Evolutionary conservation across 2,797 vertebrate genomes (phyloP).

Genomic region (Stomatorhinus walkeri): DNA sequence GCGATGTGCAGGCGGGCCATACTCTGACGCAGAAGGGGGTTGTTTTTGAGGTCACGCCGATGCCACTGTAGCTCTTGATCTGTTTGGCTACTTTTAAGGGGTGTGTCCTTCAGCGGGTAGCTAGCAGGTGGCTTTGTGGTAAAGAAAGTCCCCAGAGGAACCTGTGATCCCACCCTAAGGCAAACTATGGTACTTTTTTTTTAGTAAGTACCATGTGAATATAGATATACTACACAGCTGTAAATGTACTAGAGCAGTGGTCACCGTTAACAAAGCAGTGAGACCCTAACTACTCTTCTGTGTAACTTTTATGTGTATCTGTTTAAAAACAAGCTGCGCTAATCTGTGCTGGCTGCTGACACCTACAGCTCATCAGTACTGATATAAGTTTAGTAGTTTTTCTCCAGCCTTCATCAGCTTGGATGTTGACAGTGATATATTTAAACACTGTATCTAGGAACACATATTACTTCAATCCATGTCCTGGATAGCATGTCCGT

Average conservation of each 20-base stretch:
- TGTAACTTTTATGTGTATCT: not conserved
- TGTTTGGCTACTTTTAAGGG: not conserved
- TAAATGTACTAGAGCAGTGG: not conserved
- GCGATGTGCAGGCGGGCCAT: not conserved
- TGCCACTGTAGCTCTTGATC: not conserved
- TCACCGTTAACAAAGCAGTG: not conserved
- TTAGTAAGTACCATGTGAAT: not conserved
- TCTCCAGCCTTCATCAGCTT: not conserved
- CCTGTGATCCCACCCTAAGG: not conserved
- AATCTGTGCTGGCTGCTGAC: not conserved
- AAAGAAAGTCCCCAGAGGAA: not conserved
- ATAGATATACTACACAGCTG: not conserved
- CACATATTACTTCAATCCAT: not conserved
- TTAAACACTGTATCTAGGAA: not conserved
- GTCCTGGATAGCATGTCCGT: not conserved
- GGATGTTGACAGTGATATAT: not conserved
- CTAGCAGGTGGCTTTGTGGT: not conserved
- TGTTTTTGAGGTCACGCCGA: not conserved
- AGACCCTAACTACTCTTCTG: not conserved
- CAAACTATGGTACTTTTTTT: not conserved
- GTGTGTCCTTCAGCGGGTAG: not conserved
- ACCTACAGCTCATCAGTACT: not conserved
- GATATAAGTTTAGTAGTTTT: not conserved
- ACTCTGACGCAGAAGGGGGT: not conserved
- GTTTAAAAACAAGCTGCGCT: not conserved